A percentile compares a stretch with the other conserved stretches of the same genome.
Evolutionary conservation across 2,888 invertebrate genomes (phyloP).

Genomic region (Hipparchia sbordonii): DNA sequence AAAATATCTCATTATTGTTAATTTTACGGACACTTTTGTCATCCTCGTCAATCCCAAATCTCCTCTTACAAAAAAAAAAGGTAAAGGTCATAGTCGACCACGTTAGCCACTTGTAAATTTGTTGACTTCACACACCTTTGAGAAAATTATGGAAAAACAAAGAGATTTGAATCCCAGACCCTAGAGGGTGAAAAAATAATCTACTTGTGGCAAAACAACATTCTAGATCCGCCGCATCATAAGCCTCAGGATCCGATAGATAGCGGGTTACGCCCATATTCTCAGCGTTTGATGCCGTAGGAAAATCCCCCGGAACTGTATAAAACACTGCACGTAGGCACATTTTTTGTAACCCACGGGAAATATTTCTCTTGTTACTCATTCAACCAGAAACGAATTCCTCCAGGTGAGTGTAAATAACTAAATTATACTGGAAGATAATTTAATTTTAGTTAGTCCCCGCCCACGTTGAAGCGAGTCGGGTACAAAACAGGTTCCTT

Average conservation of each 20-base stretch:
- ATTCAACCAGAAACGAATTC: constrained; percentile 71
- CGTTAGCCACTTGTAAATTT: too few relatives aligned
- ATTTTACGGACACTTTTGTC: too few relatives aligned
- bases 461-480: constrained; percentile 53
- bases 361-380: constrained; percentile 67
- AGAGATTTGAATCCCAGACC: too few relatives aligned
- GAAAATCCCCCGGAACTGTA: constrained; percentile 43
- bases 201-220: too few relatives aligned
- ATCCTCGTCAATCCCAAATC: too few relatives aligned
- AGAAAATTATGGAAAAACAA: too few relatives aligned
- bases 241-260: background rate
- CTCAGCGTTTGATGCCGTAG: constrained; percentile 19
- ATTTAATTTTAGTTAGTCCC: constrained; percentile 45
- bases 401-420: constrained; percentile 58
- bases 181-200: too few relatives aligned
- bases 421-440: constrained; percentile 54
- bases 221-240: too few relatives aligned
- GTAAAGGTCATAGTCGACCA: too few relatives aligned
- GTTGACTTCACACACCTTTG: too few relatives aligned
- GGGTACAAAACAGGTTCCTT: constrained; percentile 60
- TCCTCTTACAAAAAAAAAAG: too few relatives aligned
- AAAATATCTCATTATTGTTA: too few relatives aligned
- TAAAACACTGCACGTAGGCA: constrained; percentile 39
- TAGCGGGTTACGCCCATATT: background rate
- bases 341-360: constrained; percentile 46